phyloP scores from a whole-genome alignment of 2,888 invertebrate genomes.

The Lasius platythorax region DNA sequence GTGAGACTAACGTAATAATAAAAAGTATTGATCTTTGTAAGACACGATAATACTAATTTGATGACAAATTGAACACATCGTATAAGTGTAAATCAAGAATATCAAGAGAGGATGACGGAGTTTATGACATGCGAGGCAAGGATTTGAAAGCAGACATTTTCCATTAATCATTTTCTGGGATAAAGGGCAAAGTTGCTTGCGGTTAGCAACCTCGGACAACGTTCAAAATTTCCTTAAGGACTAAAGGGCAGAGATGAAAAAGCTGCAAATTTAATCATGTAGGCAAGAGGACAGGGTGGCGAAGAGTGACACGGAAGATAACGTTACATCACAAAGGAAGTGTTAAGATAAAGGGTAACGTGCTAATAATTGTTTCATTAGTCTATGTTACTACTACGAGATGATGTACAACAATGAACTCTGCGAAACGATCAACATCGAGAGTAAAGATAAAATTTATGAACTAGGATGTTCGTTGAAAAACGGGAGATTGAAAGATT shows the following conservation, averaged over 20 bases:
- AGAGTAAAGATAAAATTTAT: conserved; percentile 10
- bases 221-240: conserved; percentile 1
- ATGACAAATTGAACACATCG: neutral
- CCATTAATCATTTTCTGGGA: conserved; percentile 25
- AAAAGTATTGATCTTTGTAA: neutral
- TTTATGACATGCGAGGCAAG: neutral
- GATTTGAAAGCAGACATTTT: conserved; percentile 18
- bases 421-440: neutral
- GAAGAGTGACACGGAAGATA: conserved; percentile 16
- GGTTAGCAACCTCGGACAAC: neutral
- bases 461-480: neutral
- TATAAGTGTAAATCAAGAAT: conserved; percentile 12
- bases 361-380: conserved; percentile 29
- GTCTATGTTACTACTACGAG: neutral
- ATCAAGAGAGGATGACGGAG: neutral
- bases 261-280: conserved; percentile 29
- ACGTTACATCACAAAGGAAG: conserved; percentile 11
- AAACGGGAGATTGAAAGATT: neutral
- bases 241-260: neutral
- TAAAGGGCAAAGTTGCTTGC: neutral
- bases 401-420: conserved; percentile 14
- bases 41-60: neutral
- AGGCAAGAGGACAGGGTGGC: neutral
- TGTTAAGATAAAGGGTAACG: conserved; percentile 11
- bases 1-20: neutral